Evolutionary conservation across 2,113 vertebrate genomes (phyloP).

Genomic region (Copsychus sechellarum): DNA sequence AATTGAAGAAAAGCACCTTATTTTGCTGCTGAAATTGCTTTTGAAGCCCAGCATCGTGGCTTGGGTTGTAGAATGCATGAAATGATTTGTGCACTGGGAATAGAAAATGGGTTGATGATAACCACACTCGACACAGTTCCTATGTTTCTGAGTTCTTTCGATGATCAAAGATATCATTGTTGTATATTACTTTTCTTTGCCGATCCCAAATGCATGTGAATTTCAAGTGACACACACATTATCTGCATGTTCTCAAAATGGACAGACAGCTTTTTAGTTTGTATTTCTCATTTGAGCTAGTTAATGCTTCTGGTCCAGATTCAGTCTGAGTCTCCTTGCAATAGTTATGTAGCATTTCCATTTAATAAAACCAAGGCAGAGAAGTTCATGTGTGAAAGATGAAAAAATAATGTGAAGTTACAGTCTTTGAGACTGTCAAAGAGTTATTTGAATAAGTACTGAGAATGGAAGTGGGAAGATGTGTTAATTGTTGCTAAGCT

Average conservation of each 20-base stretch:
- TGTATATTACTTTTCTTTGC: constrained; percentile 84
- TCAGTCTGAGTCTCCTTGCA: not conserved
- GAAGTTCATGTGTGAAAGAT: constrained; percentile 4
- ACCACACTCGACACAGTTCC: constrained; percentile 88
- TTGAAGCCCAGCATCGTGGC: constrained; percentile 91
- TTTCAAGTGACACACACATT: constrained; percentile 85
- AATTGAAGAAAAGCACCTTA: constrained; percentile 99
- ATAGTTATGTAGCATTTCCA: constrained; percentile 7
- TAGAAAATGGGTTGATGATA: constrained; percentile 93
- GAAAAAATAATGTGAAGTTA: constrained; percentile 12
- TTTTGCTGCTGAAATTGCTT: constrained; percentile 99
- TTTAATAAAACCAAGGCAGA: constrained; percentile 26
- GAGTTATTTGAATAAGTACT: not conserved
- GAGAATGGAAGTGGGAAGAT: not conserved
- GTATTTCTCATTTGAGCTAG: constrained; percentile 57
- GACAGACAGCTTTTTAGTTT: constrained; percentile 54
- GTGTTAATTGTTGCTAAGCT: constrained; percentile 24
- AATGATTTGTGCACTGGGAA: constrained; percentile 91
- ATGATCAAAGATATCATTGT: constrained; percentile 95
- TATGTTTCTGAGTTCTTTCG: constrained; percentile 81
- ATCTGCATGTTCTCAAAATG: constrained; percentile 66
- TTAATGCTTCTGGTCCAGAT: constrained; percentile 55
- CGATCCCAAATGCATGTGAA: constrained; percentile 81
- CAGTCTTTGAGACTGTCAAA: not conserved
- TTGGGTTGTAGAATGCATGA: constrained; percentile 88